Evolutionary conservation across 2,888 invertebrate genomes (phyloP).

Genomic region (Agonopterix subpropinquella): DNA sequence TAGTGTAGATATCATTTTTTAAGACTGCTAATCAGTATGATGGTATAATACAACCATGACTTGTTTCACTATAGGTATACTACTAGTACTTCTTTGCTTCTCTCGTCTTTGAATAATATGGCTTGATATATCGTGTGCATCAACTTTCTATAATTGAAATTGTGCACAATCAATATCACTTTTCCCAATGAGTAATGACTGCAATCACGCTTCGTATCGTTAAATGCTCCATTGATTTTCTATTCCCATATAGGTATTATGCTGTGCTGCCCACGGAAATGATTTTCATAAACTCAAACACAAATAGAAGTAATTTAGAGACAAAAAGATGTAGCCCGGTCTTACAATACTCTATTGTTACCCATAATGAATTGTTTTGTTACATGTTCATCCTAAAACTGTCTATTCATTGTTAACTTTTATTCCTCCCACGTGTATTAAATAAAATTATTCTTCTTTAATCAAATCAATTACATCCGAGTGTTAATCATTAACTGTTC

Average conservation of each 20-base stretch:
- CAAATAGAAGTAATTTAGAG: conserved; percentile 46
- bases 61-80: no score
- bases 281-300: conserved; percentile 23
- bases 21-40: no score
- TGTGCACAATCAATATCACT: not conserved
- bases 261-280: conserved; percentile 41
- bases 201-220: not conserved
- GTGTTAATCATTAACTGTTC: not conserved
- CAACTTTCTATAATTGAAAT: not conserved
- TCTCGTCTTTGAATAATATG: no score
- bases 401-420: conserved; percentile 52
- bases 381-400: conserved; percentile 47
- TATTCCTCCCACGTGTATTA: conserved; percentile 57
- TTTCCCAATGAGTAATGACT: not conserved
- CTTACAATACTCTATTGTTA: conserved; percentile 63
- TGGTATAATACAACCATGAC: no score
- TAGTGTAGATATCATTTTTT: no score
- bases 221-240: not conserved
- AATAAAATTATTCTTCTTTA: conserved; percentile 27
- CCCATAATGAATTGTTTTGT: conserved; percentile 55
- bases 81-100: no score
- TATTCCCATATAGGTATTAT: conserved; percentile 22
- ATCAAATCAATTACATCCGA: conserved; percentile 28
- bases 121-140: no score
- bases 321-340: conserved; percentile 43